Base-by-base conservation (phyloP, 1,140 invertebrate genomes). In the Araneus ventricosus region DNA sequence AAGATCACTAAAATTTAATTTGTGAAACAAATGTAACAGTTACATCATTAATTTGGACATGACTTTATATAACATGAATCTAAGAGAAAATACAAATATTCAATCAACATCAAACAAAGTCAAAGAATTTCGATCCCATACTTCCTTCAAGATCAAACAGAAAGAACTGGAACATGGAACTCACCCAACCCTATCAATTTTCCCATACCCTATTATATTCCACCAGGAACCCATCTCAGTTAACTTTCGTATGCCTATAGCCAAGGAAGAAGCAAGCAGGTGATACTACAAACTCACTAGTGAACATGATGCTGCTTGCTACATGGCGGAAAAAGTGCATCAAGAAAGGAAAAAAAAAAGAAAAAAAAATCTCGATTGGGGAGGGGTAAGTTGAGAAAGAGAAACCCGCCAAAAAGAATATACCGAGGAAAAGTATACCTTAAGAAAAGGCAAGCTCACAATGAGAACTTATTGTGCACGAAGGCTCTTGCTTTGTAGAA, bases 401-500 rank as follows among this genome's bases (percentile, higher is more conserved):
- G 45, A 88, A 88, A 27, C 61, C 34, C 6, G 41, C 67, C n/a
- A 88, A 88, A 87, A 88, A 75, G 63, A 88, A 88, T 30, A 63
- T 8, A 20, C 63, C 61, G 61, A 75, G 67, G 67, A 88, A 88
- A 88, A 88, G 85, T 70, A 57, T 52, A 88, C 87, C 87, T 88
- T 52, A 75, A 45, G 39, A 75, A 70, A 88, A 70, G 34, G 37
- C 87, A n/a, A 70, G 67, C 10, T 24, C 34, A 88, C 61, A 70
- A 88, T 88, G 37, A 75, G 67, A 52, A 45, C 63, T 70, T 57
- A 88, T 88, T 88, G 87, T 88, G 87, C n/a, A 24, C 34, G 37
- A 34, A 24, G 30, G 84, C 57, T 37, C 63, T 70, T 75, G 39
- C 63, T 70, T 88, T 88, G 63, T 27, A 17, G 57, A 3, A 63